Percentiles rank a stretch among this genome's conserved stretches.
Conservation (phyloP, 2,888 invertebrate species). For the Xiphydria camelus region DNA sequence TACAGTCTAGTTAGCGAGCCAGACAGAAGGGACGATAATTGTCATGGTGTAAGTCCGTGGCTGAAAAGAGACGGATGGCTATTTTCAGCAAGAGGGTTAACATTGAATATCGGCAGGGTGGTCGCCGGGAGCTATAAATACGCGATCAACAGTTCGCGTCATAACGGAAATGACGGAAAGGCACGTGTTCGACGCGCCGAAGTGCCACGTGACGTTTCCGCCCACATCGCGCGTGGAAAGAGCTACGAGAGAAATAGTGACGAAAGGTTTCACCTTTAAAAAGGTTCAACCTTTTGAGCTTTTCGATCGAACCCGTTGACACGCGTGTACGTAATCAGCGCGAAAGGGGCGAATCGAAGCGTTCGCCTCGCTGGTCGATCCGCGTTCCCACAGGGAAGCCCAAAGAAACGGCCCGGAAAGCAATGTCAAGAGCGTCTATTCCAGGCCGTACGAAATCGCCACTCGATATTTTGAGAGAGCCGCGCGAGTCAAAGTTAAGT, state of each 20-base stretch:
- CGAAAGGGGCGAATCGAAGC: too few species aligned
- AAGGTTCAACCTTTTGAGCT: too few species aligned
- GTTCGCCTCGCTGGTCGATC: too few species aligned
- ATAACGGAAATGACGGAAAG: too few species aligned
- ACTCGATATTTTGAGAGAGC: slow-evolving; percentile 6
- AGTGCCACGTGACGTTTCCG: too few species aligned
- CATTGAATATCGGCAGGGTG: slow-evolving; percentile 30
- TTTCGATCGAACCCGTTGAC: too few species aligned
- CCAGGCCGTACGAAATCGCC: slow-evolving; percentile 13
- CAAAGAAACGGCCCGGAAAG: slow-evolving; percentile 9
- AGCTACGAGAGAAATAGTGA: too few species aligned
- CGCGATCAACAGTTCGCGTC: slow-evolving; percentile 29
- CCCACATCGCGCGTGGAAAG: too few species aligned
- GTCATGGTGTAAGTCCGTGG: not conserved
- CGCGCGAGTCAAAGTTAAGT: not conserved
- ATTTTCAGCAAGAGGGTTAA: slow-evolving; percentile 33
- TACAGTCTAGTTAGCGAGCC: not conserved
- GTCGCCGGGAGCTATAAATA: slow-evolving; percentile 37
- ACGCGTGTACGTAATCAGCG: too few species aligned
- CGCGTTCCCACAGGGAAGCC: too few species aligned
- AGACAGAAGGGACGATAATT: not conserved
- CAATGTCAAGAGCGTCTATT: slow-evolving; percentile 28
- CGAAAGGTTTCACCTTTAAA: too few species aligned
- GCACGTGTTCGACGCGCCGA: too few species aligned
- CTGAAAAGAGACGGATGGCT: slow-evolving; percentile 16